These are phyloP conservation scores for Tenodera sinensis DNA, from an alignment of 2,888 invertebrate species.

Conservation along the genomic window DNA sequence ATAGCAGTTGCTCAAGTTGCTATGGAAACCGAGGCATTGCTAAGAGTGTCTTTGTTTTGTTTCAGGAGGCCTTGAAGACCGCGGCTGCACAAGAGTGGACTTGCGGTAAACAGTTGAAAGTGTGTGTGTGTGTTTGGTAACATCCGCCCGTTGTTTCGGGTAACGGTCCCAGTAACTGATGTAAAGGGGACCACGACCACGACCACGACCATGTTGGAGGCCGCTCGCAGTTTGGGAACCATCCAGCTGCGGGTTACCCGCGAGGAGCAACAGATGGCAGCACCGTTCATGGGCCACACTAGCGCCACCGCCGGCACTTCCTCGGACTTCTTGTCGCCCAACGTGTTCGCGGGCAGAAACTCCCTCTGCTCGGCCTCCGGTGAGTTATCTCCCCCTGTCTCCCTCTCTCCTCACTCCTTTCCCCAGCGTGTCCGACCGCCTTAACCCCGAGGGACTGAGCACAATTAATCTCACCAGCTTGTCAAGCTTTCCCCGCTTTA, in stretches of 20 bases:
- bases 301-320: not conserved
- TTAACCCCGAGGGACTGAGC: too few species aligned
- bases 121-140: not conserved
- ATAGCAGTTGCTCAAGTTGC: too few species aligned
- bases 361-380: conserved; percentile 50
- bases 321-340: conserved; percentile 43
- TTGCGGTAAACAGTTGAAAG: not conserved
- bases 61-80: not conserved
- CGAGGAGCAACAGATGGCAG: conserved; percentile 15
- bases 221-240: not conserved
- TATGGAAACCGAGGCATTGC: too few species aligned
- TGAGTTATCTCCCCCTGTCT: conserved; percentile 35
- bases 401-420: not conserved
- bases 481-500: too few species aligned
- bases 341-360: conserved; percentile 47
- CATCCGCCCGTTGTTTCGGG: not conserved
- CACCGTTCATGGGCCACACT: not conserved
- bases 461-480: too few species aligned
- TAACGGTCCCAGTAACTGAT: not conserved
- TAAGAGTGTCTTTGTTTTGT: too few species aligned
- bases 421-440: not conserved
- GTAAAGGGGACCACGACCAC: not conserved
- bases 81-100: not conserved
- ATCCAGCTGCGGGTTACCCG: conserved; percentile 19
- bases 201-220: not conserved